Evolutionary conservation across 2,113 vertebrate species (phyloP).

Genomic region (Mus musculus): DNA sequence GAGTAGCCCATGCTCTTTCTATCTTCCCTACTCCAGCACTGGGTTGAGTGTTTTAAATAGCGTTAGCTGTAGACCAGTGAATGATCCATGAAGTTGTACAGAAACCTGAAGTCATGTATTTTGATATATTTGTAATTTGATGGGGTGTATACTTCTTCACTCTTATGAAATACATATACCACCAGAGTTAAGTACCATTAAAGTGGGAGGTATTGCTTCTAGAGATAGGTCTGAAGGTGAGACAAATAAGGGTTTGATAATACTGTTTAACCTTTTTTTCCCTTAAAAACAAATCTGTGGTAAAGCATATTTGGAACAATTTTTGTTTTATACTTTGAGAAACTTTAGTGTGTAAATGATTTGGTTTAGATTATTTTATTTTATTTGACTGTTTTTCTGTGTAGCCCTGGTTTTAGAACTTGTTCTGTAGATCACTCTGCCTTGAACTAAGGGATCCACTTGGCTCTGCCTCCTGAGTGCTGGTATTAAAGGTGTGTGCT

Average conservation of each 20-base stretch:
- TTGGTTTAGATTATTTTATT: not conserved
- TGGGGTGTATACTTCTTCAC: not conserved
- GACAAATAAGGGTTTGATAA: not conserved
- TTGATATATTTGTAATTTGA: not conserved
- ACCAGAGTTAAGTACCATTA: not conserved
- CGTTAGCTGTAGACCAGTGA: constrained; percentile 11
- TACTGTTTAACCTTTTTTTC: not conserved
- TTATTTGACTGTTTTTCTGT: not conserved
- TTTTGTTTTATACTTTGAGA: not conserved
- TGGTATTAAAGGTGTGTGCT: not conserved
- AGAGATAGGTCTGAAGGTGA: not conserved
- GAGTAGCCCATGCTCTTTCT: not conserved
- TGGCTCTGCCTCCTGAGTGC: not conserved
- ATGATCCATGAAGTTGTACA: not conserved
- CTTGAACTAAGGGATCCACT: not conserved
- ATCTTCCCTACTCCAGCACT: not conserved
- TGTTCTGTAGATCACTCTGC: not conserved
- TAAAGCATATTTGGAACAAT: not conserved
- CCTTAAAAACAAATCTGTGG: not conserved
- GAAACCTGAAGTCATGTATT: not conserved
- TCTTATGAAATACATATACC: not conserved
- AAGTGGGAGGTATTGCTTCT: not conserved
- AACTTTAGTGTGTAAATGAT: not conserved
- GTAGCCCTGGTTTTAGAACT: not conserved
- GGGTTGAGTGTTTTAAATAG: constrained; percentile 24